Evolutionary conservation across 2,113 vertebrate genomes (phyloP).

Genomic region (Arenaria interpres): DNA sequence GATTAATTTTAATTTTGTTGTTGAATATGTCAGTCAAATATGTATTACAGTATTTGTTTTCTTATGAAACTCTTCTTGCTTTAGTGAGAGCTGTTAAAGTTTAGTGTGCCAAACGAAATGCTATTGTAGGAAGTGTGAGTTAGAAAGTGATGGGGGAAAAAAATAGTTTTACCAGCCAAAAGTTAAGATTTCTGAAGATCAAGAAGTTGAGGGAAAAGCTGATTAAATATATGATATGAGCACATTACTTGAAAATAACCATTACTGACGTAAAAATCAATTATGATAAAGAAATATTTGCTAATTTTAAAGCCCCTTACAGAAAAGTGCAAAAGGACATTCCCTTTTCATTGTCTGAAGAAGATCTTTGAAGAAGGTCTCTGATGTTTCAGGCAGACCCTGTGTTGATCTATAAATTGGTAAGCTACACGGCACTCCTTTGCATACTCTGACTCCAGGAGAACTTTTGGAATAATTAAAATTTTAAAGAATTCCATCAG

Average conservation of each 20-base stretch:
- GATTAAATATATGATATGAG: not conserved
- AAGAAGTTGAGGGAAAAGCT: not conserved
- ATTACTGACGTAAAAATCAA: not conserved
- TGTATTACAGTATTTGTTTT: not conserved
- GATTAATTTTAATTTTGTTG: not conserved
- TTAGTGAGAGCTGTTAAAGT: not conserved
- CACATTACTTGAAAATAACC: not conserved
- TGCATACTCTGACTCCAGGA: not conserved
- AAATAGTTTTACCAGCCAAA: not conserved
- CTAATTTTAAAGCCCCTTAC: not conserved
- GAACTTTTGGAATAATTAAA: not conserved
- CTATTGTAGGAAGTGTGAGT: not conserved
- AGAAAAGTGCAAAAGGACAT: not conserved
- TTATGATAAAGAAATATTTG: not conserved
- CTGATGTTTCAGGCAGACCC: not conserved
- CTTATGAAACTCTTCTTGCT: not conserved
- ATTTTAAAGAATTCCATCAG: not conserved
- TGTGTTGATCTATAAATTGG: not conserved
- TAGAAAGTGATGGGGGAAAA: not conserved
- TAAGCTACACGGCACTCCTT: not conserved
- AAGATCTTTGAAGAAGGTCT: not conserved
- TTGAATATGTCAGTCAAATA: not conserved
- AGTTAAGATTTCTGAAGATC: not conserved
- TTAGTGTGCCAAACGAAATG: not conserved
- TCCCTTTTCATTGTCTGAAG: not conserved